phyloP scores from a whole-genome alignment of 2,888 invertebrate species.

The Phragmatobia fuliginosa region DNA sequence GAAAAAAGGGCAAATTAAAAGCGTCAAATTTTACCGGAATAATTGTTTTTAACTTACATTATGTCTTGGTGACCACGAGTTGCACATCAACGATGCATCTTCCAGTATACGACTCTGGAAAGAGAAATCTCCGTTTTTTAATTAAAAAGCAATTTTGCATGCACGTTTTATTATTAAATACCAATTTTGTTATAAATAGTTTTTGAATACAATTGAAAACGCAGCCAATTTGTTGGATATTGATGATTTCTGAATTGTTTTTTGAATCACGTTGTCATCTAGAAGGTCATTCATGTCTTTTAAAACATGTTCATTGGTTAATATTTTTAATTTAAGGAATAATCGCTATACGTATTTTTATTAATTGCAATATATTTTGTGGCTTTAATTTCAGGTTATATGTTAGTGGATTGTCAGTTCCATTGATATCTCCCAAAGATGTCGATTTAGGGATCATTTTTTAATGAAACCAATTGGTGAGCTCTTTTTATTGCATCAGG shows the following conservation, averaged over 20 bases:
- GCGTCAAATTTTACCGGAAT: background rate
- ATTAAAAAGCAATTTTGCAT: slow-evolving; percentile 53
- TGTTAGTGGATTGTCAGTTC: no score
- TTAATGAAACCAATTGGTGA: no score
- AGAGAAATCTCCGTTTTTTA: slow-evolving; percentile 67
- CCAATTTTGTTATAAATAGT: background rate
- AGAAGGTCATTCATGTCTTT: no score
- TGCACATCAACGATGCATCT: slow-evolving; percentile 96
- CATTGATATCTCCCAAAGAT: no score
- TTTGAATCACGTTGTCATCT: background rate
- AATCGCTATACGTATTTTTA: no score
- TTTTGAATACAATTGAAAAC: background rate
- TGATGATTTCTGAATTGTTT: background rate
- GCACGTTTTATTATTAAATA: slow-evolving; percentile 36
- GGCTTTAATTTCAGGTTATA: no score
- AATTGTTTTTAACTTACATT: slow-evolving; percentile 89
- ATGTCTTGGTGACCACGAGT: slow-evolving; percentile 96
- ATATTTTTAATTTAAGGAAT: no score
- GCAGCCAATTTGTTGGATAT: background rate
- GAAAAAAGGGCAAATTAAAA: slow-evolving; percentile 18
- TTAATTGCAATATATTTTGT: no score
- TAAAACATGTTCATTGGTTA: no score
- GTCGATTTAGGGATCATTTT: no score
- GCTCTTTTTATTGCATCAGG: no score
- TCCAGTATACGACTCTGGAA: slow-evolving; percentile 96